These are phyloP conservation scores for Neomicropteryx cornuta DNA, from an alignment of 1,140 invertebrate species.

Conservation along the genomic window DNA sequence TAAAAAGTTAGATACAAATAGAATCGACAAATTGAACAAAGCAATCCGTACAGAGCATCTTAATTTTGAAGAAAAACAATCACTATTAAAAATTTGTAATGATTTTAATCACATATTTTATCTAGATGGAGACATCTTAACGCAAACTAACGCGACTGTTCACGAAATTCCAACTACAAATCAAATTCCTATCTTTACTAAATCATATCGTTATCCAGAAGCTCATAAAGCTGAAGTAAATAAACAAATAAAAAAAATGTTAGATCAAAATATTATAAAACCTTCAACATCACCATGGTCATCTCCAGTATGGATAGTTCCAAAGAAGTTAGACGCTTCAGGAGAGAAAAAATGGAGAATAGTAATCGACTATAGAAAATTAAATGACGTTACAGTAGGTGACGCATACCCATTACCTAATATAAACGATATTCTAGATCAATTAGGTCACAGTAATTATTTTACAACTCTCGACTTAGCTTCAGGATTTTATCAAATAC, in stretches of 20 bases:
- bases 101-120: too few relatives aligned
- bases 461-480: slow-evolving; percentile 22
- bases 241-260: slow-evolving; percentile 28
- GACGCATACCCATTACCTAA: slow-evolving; percentile 41
- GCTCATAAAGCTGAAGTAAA: slow-evolving; percentile 27
- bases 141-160: slow-evolving; percentile 5
- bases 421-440: slow-evolving; percentile 27
- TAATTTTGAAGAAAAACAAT: too few relatives aligned
- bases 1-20: too few relatives aligned
- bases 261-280: slow-evolving; percentile 27
- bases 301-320: slow-evolving; percentile 25
- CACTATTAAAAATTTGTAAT: too few relatives aligned
- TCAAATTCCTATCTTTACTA: slow-evolving; percentile 16
- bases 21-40: too few relatives aligned
- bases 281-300: slow-evolving; percentile 21
- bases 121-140: too few relatives aligned
- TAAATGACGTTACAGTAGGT: slow-evolving; percentile 23
- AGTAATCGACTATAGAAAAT: slow-evolving; percentile 26
- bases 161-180: slow-evolving; percentile 18
- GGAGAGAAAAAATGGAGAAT: slow-evolving; percentile 27
- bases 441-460: slow-evolving; percentile 19
- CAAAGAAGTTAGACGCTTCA: slow-evolving; percentile 27
- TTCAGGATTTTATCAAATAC: slow-evolving; percentile 24
- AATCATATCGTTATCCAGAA: slow-evolving; percentile 23
- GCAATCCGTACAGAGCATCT: too few relatives aligned